phyloP scores from a whole-genome alignment of 2,113 vertebrate species.

The Colinus virginianus region DNA sequence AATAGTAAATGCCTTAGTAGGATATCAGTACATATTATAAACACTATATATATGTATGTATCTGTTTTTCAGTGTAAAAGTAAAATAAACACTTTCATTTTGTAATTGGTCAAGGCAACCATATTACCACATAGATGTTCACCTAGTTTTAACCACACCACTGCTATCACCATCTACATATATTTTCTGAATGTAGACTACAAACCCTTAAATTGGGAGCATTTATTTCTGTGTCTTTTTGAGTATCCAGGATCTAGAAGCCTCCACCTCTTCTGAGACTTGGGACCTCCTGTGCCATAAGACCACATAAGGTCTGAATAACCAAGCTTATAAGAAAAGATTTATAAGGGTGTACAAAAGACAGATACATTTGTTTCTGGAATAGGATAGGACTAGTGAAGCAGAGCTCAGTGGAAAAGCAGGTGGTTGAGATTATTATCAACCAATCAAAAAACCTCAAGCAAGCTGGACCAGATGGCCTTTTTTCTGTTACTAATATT shows the following conservation, averaged over 20 bases:
- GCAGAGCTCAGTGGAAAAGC: slow-evolving; percentile 42
- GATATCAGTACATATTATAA: neutral
- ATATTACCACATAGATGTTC: neutral
- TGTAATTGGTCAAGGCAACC: neutral
- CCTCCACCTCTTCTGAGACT: neutral
- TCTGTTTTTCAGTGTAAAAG: neutral
- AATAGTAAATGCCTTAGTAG: neutral
- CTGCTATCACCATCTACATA: neutral
- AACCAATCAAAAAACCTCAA: slow-evolving; percentile 40
- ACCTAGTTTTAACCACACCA: neutral
- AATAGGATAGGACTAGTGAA: slow-evolving; percentile 39
- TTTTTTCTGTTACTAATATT: slow-evolving; percentile 66
- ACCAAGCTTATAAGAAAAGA: slow-evolving; percentile 51
- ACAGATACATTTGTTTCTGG: slow-evolving; percentile 61
- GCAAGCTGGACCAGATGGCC: slow-evolving; percentile 58
- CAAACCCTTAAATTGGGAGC: neutral
- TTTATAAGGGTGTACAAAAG: slow-evolving; percentile 61
- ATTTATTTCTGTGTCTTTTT: neutral
- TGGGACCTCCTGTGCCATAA: neutral
- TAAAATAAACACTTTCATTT: neutral
- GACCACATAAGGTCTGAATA: slow-evolving; percentile 54
- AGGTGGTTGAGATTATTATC: slow-evolving; percentile 72
- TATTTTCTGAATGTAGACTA: neutral
- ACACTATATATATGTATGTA: neutral
- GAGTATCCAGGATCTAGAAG: neutral